These are phyloP conservation scores for Rana temporaria DNA, from an alignment of 2,113 vertebrate genomes.

Conservation along the genomic window DNA sequence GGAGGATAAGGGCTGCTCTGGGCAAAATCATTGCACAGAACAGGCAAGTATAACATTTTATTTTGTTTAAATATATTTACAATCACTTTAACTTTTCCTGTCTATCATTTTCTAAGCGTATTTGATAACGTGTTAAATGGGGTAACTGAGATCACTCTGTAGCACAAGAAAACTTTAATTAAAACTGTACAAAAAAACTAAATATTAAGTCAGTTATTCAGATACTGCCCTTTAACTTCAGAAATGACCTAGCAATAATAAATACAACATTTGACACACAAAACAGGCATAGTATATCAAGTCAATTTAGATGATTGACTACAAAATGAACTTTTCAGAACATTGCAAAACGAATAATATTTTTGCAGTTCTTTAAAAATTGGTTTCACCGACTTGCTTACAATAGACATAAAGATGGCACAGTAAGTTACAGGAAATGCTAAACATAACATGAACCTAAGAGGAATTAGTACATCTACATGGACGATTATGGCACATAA, in stretches of 20 bases:
- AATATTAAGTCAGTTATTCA: not conserved
- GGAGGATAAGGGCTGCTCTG: too few species aligned
- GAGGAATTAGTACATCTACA: too few species aligned
- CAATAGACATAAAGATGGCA: conserved; percentile 17
- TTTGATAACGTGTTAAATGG: too few species aligned
- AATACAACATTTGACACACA: conserved; percentile 2
- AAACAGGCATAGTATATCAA: not conserved
- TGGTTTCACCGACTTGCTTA: not conserved
- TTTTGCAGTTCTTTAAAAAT: not conserved
- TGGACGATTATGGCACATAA: conserved; percentile 26
- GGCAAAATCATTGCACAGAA: too few species aligned
- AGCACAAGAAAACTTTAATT: too few species aligned
- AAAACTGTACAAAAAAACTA: not conserved
- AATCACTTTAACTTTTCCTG: too few species aligned
- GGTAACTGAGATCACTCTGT: too few species aligned
- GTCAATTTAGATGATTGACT: not conserved
- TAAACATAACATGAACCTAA: not conserved
- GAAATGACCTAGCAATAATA: not conserved
- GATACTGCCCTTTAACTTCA: not conserved
- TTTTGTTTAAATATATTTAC: too few species aligned
- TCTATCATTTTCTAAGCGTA: too few species aligned
- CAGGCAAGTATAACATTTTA: too few species aligned
- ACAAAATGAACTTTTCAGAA: not conserved
- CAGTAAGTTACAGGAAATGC: not conserved
- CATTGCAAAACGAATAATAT: not conserved